These are phyloP conservation scores for Phoxinus dragarum DNA, from an alignment of 2,797 vertebrate species.

Conservation along the genomic window DNA sequence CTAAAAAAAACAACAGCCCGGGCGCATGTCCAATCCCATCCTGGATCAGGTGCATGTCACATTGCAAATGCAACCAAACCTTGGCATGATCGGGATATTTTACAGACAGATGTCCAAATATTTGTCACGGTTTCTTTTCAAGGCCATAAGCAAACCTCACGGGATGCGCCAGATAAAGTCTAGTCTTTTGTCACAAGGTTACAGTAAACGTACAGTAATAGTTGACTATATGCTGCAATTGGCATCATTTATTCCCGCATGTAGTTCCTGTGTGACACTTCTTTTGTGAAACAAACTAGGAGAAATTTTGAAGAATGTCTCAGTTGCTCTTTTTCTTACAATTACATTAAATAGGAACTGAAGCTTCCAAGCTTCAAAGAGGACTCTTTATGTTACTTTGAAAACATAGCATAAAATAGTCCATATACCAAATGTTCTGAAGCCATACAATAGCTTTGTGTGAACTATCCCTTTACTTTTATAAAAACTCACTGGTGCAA, in stretches of 20 bases:
- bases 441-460: background rate
- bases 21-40: slow-evolving; percentile 21
- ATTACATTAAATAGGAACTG: background rate
- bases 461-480: background rate
- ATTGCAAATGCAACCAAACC: slow-evolving; percentile 27
- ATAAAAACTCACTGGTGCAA: slow-evolving; percentile 7
- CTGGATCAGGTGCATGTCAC: slow-evolving; percentile 50
- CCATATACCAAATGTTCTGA: background rate
- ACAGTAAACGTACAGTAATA: background rate
- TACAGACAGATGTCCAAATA: slow-evolving; percentile 45
- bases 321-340: background rate
- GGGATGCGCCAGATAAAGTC: background rate
- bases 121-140: slow-evolving; percentile 34
- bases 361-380: background rate
- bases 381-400: background rate
- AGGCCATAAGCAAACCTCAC: background rate
- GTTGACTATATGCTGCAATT: background rate
- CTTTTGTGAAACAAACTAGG: background rate
- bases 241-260: background rate
- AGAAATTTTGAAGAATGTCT: background rate
- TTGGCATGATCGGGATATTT: slow-evolving; percentile 16
- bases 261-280: background rate
- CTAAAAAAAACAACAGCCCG: slow-evolving; percentile 27
- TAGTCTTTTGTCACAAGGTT: background rate
- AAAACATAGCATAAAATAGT: background rate